phyloP scores from a whole-genome alignment of 2,113 vertebrate species.

The Corapipo altera region DNA sequence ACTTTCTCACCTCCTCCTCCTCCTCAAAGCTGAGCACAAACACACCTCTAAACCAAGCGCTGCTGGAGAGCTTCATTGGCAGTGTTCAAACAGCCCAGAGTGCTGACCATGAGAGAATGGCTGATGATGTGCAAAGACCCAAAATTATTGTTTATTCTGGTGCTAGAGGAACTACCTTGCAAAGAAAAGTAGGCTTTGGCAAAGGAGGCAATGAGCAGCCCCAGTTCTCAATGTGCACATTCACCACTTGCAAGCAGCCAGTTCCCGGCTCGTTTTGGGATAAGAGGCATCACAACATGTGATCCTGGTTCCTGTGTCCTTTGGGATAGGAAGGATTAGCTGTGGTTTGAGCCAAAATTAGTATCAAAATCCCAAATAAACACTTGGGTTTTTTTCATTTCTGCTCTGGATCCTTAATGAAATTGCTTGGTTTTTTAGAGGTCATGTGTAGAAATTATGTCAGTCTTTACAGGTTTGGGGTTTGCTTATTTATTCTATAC shows the following conservation, averaged over 20 bases:
- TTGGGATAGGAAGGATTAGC: background rate
- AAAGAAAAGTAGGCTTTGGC: background rate
- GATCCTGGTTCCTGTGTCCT: background rate
- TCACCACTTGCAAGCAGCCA: background rate
- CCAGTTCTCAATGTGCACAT: background rate
- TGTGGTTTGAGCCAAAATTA: background rate
- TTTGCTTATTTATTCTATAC: background rate
- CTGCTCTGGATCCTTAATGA: background rate
- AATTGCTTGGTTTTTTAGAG: background rate
- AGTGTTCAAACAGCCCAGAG: background rate
- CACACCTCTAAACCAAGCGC: fast-evolving
- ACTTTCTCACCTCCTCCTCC: background rate
- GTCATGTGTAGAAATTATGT: background rate
- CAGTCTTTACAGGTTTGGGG: background rate
- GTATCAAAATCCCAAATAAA: background rate
- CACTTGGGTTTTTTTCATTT: background rate
- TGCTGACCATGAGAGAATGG: background rate
- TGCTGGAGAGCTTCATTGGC: background rate
- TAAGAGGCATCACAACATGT: background rate
- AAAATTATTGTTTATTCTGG: slow-evolving; percentile 35
- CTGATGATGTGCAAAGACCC: background rate
- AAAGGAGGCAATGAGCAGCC: background rate
- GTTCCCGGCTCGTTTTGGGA: background rate
- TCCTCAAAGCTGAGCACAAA: background rate
- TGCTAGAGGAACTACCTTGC: background rate